Conservation (phyloP, 2,797 vertebrate species). For the Danionella dracula region DNA sequence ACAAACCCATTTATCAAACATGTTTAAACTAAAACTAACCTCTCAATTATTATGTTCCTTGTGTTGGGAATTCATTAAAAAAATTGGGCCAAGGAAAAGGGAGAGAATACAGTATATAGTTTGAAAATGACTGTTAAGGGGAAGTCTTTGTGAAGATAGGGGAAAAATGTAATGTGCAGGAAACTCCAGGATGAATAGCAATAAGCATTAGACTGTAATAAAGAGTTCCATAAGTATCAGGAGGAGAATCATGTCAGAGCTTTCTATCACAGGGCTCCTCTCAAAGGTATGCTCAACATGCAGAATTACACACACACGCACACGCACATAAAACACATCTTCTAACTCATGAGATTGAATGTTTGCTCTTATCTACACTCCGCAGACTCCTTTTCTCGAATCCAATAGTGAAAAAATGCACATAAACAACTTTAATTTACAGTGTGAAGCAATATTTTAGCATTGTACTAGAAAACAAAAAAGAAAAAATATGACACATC, state of each 20-base stretch:
- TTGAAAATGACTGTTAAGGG: no score
- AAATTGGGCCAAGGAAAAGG: no score
- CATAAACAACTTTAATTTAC: not conserved
- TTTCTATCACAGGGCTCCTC: not conserved
- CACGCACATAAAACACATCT: not conserved
- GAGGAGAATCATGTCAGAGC: slow-evolving; percentile 28
- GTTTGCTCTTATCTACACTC: not conserved
- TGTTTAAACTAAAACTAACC: no score
- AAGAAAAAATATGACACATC: no score
- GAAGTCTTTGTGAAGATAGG: no score
- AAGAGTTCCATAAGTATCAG: slow-evolving; percentile 18
- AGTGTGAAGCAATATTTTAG: no score
- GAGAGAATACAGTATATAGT: no score
- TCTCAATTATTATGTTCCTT: no score
- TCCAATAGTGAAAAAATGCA: not conserved
- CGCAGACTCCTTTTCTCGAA: not conserved
- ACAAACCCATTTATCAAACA: no score
- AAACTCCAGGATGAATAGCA: slow-evolving; percentile 24
- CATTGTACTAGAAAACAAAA: no score
- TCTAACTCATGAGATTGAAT: slow-evolving; percentile 2
- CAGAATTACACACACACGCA: not conserved
- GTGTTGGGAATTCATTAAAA: no score
- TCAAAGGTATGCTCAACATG: slow-evolving; percentile 43
- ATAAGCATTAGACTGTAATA: slow-evolving; percentile 21
- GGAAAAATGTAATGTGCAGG: no score